These are phyloP conservation scores for Emys orbicularis DNA, from an alignment of 2,797 vertebrate species.

Conservation along the genomic window DNA sequence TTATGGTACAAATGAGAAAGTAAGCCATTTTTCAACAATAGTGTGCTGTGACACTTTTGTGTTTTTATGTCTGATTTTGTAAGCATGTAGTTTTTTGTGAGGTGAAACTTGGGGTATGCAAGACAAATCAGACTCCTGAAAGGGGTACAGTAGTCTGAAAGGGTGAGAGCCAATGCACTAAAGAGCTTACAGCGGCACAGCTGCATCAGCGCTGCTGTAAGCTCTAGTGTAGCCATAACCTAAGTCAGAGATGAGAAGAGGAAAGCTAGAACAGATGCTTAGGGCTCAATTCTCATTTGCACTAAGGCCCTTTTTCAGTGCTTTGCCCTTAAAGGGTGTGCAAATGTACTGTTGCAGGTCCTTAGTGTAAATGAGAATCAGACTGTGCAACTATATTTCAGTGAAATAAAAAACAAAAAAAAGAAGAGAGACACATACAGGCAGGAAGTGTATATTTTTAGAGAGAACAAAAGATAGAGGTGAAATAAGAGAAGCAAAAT, in stretches of 20 bases:
- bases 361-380: rapidly evolving
- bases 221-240: not conserved
- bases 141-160: too few relatives aligned
- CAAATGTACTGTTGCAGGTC: not conserved
- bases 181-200: too few relatives aligned
- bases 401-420: rapidly evolving
- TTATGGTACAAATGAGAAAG: too few relatives aligned
- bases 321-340: not conserved
- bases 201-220: too few relatives aligned
- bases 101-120: too few relatives aligned
- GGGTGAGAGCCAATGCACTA: too few relatives aligned
- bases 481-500: not conserved
- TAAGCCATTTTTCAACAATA: too few relatives aligned
- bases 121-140: too few relatives aligned
- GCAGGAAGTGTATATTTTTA: not conserved
- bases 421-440: rapidly evolving
- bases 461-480: rapidly evolving
- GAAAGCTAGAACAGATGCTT: not conserved
- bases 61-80: too few relatives aligned
- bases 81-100: too few relatives aligned
- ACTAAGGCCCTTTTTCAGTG: not conserved
- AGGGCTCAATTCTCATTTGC: not conserved
- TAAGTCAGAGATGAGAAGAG: not conserved
- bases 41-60: too few relatives aligned
- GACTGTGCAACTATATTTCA: not conserved